phyloP scores from a whole-genome alignment of 1,140 invertebrate genomes.

The Lepidurus apus region DNA sequence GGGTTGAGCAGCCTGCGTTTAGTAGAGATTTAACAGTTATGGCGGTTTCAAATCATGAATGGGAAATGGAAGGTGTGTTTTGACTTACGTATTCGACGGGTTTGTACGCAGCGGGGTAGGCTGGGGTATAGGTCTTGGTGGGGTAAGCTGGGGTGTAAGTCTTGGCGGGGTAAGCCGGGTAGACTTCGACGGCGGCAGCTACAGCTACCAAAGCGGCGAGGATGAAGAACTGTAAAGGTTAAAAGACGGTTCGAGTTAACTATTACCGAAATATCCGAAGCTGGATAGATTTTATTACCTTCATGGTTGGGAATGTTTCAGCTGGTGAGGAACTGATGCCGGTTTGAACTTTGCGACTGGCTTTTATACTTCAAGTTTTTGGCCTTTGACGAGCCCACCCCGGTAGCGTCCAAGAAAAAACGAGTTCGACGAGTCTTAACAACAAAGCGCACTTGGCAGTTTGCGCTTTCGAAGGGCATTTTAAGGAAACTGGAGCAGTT shows the following conservation, averaged over 20 bases:
- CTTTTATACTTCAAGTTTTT: background rate
- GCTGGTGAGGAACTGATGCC: background rate
- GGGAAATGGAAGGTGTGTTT: background rate
- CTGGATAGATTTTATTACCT: background rate
- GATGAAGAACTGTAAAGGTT: conserved; percentile 23
- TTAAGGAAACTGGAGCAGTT: background rate
- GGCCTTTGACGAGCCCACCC: background rate
- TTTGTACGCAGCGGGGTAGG: conserved; percentile 8
- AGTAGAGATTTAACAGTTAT: background rate
- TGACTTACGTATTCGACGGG: background rate
- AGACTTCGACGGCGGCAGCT: conserved; percentile 11
- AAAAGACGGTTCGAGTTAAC: background rate
- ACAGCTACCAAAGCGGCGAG: conserved; percentile 31
- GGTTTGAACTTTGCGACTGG: background rate
- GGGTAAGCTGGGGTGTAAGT: conserved; percentile 14
- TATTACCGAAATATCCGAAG: background rate
- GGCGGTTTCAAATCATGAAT: background rate
- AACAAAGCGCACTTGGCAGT: background rate
- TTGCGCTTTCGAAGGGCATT: background rate
- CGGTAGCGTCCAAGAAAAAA: background rate
- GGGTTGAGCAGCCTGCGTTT: conserved; percentile 29
- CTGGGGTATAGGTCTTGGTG: background rate
- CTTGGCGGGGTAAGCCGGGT: conserved; percentile 25
- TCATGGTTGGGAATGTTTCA: background rate
- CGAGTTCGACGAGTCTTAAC: background rate